Percentiles rank a stretch among this genome's conserved stretches.
Conservation (phyloP, 2,113 vertebrate species). For the Campylomormyrus numenius region DNA sequence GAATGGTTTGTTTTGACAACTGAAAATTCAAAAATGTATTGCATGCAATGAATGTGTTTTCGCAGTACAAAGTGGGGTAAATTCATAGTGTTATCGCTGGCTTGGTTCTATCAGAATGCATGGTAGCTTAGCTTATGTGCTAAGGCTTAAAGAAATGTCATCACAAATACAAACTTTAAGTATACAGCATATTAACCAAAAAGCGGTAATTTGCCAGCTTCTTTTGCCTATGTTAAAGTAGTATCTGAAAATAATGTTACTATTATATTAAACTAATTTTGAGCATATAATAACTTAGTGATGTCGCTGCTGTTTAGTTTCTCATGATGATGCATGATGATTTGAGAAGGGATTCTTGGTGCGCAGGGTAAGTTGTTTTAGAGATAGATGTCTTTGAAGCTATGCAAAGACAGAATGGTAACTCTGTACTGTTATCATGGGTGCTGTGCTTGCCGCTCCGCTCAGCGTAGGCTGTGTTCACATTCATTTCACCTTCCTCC, state of each 20-base stretch:
- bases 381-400: neutral
- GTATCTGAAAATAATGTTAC: neutral
- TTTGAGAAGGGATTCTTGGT: neutral
- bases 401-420: neutral
- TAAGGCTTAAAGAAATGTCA: neutral
- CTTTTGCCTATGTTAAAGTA: neutral
- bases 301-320: neutral
- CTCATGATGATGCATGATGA: neutral
- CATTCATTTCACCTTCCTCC: neutral
- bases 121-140: neutral
- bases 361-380: neutral
- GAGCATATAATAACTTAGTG: neutral
- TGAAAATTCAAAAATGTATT: neutral
- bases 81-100: neutral
- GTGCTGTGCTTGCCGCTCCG: neutral
- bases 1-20: neutral
- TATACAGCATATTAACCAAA: neutral
- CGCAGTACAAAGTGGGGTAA: neutral
- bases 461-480: neutral
- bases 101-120: neutral
- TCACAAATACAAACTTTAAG: neutral
- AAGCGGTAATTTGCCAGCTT: neutral
- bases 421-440: neutral
- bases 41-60: neutral
- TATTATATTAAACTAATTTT: neutral